These are phyloP conservation scores for Labrus mixtus DNA, from an alignment of 2,113 vertebrate genomes.

Conservation along the genomic window DNA sequence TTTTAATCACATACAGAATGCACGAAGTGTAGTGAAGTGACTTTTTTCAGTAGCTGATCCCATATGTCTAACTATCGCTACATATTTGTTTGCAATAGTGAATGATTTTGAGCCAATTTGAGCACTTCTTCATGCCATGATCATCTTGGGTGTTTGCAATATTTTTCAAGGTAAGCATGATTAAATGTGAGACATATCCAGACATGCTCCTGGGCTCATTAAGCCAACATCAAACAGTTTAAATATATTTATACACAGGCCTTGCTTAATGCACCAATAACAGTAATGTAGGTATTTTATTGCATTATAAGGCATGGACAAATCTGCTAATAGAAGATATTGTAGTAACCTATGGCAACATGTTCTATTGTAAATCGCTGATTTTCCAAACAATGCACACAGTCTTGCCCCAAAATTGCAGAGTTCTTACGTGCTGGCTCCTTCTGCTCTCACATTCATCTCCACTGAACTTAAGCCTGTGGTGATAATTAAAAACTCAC, in stretches of 20 bases:
- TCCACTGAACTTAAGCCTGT: conserved; percentile 25
- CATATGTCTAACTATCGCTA: background rate
- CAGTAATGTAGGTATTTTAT: background rate
- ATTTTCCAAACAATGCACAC: background rate
- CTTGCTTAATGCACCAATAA: background rate
- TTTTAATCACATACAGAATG: background rate
- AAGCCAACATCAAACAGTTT: background rate
- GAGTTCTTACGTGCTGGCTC: background rate
- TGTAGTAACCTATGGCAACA: background rate
- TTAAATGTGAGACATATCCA: too few species aligned
- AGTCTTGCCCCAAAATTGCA: background rate
- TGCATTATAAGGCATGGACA: background rate
- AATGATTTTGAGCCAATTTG: background rate
- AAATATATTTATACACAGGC: background rate
- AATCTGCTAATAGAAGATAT: background rate
- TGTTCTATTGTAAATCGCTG: background rate
- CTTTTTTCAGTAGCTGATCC: background rate
- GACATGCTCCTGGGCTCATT: background rate
- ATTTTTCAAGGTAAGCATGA: too few species aligned
- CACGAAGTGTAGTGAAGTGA: background rate
- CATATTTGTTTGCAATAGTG: too few species aligned
- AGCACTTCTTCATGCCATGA: too few species aligned
- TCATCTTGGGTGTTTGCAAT: background rate
- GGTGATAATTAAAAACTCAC: conserved; percentile 48
- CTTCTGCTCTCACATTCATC: conserved; percentile 23